A percentile compares a stretch with the other conserved stretches of the same genome.
These are phyloP conservation scores for Vulpes ferrilata DNA, from an alignment of 2,113 vertebrate genomes.

Conservation along the genomic window DNA sequence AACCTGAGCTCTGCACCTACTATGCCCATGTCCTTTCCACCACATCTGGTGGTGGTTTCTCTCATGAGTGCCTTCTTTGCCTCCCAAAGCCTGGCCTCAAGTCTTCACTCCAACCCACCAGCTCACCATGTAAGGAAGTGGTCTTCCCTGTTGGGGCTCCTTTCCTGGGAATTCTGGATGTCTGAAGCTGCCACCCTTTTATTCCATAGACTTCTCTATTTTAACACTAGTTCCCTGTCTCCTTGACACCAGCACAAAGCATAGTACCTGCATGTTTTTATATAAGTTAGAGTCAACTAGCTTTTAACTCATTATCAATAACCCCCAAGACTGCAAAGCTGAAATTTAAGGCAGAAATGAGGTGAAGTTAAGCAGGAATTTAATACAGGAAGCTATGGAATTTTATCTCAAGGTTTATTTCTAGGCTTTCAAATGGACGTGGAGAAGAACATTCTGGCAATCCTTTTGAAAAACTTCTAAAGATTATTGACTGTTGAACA, in stretches of 20 bases:
- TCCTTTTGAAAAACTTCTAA: constrained; percentile 17
- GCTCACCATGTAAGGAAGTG: not conserved
- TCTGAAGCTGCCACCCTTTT: not conserved
- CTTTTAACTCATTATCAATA: constrained; percentile 20
- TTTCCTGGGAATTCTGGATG: not conserved
- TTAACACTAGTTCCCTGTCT: not conserved
- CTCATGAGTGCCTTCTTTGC: not conserved
- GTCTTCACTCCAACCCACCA: not conserved
- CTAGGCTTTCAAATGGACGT: not conserved
- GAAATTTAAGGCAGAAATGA: constrained; percentile 17
- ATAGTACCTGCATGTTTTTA: not conserved
- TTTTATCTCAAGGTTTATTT: constrained; percentile 52
- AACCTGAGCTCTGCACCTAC: not conserved
- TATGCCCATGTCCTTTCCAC: not conserved
- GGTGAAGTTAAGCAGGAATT: constrained; percentile 8
- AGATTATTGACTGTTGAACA: not conserved
- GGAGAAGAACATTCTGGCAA: not conserved
- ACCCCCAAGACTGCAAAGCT: not conserved
- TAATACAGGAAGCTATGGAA: not conserved
- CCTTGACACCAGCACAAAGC: not conserved
- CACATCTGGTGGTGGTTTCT: not conserved
- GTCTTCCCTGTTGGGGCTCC: not conserved
- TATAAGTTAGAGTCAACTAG: not conserved
- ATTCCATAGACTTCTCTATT: not conserved
- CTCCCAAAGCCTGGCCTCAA: not conserved